phyloP scores from a whole-genome alignment of 2,888 invertebrate species.

The Lasioglossum marginatum region DNA sequence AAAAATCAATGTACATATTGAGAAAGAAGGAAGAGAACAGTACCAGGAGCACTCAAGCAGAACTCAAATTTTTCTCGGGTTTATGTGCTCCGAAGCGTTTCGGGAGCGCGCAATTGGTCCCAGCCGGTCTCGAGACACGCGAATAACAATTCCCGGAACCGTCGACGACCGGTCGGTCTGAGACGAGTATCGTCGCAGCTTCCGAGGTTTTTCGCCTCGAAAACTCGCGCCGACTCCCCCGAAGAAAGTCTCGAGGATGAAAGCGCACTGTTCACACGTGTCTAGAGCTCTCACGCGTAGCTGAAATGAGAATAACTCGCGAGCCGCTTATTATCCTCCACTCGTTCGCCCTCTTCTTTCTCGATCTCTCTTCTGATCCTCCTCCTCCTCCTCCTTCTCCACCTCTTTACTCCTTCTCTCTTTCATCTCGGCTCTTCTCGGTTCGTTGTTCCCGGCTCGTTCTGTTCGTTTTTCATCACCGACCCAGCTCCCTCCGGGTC shows the following conservation, averaged over 20 bases:
- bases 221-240: background rate
- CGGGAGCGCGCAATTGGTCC: background rate
- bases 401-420: background rate
- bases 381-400: background rate
- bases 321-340: slow-evolving; percentile 43
- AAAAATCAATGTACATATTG: too few relatives aligned
- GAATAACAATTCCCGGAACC: background rate
- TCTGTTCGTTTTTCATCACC: background rate
- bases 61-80: background rate
- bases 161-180: background rate
- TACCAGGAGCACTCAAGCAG: too few relatives aligned
- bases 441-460: background rate
- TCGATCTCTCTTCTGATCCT: background rate
- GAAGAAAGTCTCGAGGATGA: slow-evolving; percentile 1
- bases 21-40: too few relatives aligned
- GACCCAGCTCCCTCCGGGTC: background rate
- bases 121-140: background rate
- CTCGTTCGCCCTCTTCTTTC: background rate
- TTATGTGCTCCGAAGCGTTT: background rate
- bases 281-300: slow-evolving; percentile 27
- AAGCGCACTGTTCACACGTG: slow-evolving; percentile 7
- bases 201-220: background rate
- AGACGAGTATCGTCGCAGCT: background rate
- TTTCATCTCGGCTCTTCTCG: background rate
- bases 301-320: slow-evolving; percentile 20